phyloP scores from a whole-genome alignment of 2,113 vertebrate species.

The Ondatra zibethicus region DNA sequence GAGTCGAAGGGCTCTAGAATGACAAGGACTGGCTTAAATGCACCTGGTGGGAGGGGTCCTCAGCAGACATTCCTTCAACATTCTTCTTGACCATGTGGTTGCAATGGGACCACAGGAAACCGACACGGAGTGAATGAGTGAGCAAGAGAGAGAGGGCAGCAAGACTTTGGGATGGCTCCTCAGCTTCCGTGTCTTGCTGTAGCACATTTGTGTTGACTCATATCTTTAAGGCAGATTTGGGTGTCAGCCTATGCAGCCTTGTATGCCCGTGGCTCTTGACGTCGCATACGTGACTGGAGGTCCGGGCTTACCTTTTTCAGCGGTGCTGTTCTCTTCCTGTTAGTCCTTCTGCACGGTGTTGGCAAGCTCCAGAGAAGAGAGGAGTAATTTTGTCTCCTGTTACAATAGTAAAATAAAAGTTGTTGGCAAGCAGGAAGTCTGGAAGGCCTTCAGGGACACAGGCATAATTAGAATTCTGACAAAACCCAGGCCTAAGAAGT shows the following conservation, averaged over 20 bases:
- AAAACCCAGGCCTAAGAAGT: slow-evolving; percentile 71
- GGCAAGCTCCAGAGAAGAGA: slow-evolving; percentile 75
- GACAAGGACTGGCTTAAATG: slow-evolving; percentile 43
- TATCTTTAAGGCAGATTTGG: not conserved
- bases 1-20: slow-evolving; percentile 31
- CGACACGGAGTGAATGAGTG: not conserved
- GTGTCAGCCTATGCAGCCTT: not conserved
- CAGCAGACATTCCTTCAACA: not conserved
- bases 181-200: not conserved
- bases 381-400: slow-evolving; percentile 71
- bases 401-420: slow-evolving; percentile 76
- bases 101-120: not conserved
- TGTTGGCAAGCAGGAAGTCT: slow-evolving; percentile 72
- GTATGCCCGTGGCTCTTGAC: not conserved
- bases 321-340: not conserved
- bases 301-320: not conserved
- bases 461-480: slow-evolving; percentile 78
- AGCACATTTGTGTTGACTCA: not conserved
- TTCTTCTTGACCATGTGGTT: not conserved
- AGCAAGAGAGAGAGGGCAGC: not conserved
- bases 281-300: not conserved
- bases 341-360: slow-evolving; percentile 27
- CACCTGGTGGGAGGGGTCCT: not conserved
- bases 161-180: too few species aligned
- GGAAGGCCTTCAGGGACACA: slow-evolving; percentile 72